phyloP scores from a whole-genome alignment of 30 jellyfish, hydroid and myxozoan species.

The Chrysaora quinquecirrha region DNA sequence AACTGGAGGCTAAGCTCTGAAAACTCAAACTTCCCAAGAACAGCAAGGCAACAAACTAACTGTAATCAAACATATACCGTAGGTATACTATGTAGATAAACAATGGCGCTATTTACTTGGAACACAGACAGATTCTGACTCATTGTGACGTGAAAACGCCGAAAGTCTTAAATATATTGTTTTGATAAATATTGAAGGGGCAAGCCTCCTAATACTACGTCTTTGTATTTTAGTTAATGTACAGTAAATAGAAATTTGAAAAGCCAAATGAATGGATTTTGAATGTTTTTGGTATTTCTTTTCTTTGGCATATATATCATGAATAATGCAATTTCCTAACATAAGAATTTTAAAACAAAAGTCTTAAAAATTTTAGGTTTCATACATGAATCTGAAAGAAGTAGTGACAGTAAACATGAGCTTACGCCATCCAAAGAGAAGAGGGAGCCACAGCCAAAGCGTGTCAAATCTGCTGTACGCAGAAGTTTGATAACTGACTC shows the following conservation, averaged over 20 bases:
- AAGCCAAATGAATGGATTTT: conserved; percentile 17
- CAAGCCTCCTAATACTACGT: conserved; percentile 16
- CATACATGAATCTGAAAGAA: conserved; percentile 7
- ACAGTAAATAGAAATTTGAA: background rate
- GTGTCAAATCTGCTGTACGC: conserved; percentile 22
- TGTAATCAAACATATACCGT: background rate
- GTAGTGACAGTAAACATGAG: conserved; percentile 18
- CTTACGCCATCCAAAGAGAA: conserved; percentile 39
- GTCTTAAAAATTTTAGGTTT: conserved; percentile 1
- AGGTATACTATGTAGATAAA: too few species aligned
- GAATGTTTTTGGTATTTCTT: background rate
- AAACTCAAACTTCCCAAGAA: conserved; percentile 9
- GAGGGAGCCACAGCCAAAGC: conserved; percentile 28
- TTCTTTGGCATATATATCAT: background rate
- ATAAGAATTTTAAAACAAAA: background rate
- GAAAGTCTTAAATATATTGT: background rate
- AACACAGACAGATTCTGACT: too few species aligned
- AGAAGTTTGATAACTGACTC: conserved; percentile 16
- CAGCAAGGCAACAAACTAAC: too few species aligned
- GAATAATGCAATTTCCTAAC: conserved; percentile 4
- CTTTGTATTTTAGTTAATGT: background rate
- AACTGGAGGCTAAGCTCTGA: conserved; percentile 18
- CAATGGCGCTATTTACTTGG: too few species aligned
- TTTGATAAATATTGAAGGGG: conserved; percentile 19
- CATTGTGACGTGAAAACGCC: background rate